Conservation (phyloP, 2,113 vertebrate genomes). For the Sialia sialis region DNA sequence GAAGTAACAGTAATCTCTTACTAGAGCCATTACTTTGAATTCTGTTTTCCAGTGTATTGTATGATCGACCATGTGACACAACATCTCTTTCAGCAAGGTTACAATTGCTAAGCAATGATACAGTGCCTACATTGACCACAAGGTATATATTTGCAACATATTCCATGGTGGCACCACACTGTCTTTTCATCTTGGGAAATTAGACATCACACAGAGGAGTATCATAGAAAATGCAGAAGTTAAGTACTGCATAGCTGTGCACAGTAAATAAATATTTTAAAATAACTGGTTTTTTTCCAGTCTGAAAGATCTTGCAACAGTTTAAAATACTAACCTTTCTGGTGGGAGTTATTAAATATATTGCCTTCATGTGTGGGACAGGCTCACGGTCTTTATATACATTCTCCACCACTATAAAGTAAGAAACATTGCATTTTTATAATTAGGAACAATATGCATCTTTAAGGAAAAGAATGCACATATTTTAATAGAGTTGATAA, state of each 20-base stretch:
- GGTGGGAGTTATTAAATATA: conserved; percentile 93
- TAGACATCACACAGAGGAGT: neutral
- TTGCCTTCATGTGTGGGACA: conserved; percentile 90
- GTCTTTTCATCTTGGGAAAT: neutral
- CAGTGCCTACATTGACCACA: neutral
- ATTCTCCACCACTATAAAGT: conserved; percentile 89
- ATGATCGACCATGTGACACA: neutral
- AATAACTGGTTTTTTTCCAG: neutral
- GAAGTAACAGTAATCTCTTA: neutral
- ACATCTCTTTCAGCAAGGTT: neutral
- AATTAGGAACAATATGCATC: neutral
- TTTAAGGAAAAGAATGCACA: neutral
- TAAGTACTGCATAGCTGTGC: neutral
- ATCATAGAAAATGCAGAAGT: neutral
- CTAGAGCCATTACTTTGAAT: neutral
- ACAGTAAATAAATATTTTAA: neutral
- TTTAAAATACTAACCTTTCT: conserved; percentile 78
- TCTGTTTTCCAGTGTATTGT: neutral
- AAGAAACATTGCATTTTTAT: conserved; percentile 4
- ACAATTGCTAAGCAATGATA: neutral
- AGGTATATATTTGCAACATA: neutral
- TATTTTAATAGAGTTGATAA: neutral
- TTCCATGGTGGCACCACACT: neutral
- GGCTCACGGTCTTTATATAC: conserved; percentile 90
- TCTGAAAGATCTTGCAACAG: neutral